phyloP scores from a whole-genome alignment of 2,888 invertebrate genomes.

The Marasmarcha lunaedactyla region DNA sequence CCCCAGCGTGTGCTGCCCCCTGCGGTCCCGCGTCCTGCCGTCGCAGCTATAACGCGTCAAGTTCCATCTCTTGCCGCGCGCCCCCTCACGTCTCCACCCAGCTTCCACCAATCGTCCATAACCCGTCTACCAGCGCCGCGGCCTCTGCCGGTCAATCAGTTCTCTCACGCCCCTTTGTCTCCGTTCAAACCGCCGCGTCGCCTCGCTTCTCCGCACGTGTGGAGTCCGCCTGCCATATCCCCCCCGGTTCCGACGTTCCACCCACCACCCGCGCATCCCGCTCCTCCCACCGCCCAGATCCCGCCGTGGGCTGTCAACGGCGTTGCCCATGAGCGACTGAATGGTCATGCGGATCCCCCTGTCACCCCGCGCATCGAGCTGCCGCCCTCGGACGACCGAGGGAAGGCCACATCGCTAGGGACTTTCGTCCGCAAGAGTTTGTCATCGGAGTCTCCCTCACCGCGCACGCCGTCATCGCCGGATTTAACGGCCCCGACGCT shows the following conservation, averaged over 20 bases:
- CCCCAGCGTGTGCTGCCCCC: conserved; percentile 4
- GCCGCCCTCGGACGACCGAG: conserved; percentile 8
- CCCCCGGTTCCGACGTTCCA: conserved; percentile 35
- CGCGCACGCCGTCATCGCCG: conserved; percentile 9
- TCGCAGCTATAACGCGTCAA: conserved; percentile 16
- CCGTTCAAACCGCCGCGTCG: conserved; percentile 76
- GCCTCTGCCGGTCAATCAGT: conserved; percentile 73
- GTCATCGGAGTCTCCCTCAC: conserved; percentile 27
- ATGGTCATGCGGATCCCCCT: conserved; percentile 27
- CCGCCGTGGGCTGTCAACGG: conserved; percentile 50
- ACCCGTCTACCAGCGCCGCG: conserved; percentile 13
- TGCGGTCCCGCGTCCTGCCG: conserved; percentile 6
- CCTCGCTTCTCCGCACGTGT: conserved; percentile 47
- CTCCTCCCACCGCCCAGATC: conserved; percentile 25
- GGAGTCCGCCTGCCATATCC: conserved; percentile 47
- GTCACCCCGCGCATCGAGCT: conserved; percentile 23
- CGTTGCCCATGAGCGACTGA: conserved; percentile 68
- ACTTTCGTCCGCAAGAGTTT: too few relatives aligned
- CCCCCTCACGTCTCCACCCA: conserved; percentile 6
- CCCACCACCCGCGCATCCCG: conserved; percentile 18
- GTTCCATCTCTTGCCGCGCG: conserved; percentile 8
- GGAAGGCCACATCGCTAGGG: too few relatives aligned
- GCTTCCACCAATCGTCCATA: conserved; percentile 12
- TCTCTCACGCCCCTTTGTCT: conserved; percentile 82
- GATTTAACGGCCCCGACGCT: conserved; percentile 54